Conservation (phyloP, 2,113 vertebrate species). For the Picathartes gymnocephalus region DNA sequence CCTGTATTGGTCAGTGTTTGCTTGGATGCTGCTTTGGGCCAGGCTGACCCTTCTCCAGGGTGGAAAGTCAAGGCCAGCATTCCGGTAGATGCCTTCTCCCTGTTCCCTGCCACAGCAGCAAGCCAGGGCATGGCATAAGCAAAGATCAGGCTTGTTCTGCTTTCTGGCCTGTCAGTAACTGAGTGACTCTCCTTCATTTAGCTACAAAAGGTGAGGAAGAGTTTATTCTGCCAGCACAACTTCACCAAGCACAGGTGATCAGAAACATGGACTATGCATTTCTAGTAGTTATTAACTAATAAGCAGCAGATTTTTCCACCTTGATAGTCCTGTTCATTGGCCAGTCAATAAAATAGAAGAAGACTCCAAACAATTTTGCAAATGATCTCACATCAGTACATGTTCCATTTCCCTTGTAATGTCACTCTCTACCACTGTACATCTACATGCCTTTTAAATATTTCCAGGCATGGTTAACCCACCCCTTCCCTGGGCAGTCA, state of each 20-base stretch:
- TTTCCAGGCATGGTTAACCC: neutral
- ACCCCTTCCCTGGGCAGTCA: neutral
- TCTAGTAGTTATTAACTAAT: neutral
- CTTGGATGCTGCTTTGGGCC: too few species aligned
- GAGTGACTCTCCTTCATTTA: neutral
- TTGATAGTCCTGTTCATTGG: neutral
- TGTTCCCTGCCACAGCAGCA: neutral
- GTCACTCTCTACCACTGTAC: neutral
- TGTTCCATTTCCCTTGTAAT: neutral
- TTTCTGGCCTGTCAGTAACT: neutral
- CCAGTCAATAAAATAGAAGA: neutral
- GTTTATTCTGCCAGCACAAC: neutral
- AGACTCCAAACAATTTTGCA: neutral
- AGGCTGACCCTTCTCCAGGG: neutral
- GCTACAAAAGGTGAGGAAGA: neutral
- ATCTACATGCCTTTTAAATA: neutral
- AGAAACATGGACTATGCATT: neutral
- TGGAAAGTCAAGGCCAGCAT: neutral
- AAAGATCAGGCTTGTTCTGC: neutral
- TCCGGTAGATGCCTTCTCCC: neutral
- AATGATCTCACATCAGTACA: neutral
- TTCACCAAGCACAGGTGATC: neutral
- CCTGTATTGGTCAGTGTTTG: neutral
- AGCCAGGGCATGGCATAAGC: rapidly evolving
- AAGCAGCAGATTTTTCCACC: neutral